A percentile compares a stretch with the other conserved stretches of the same genome.
These are phyloP conservation scores for Aspidapion aeneum DNA, from an alignment of 2,888 invertebrate genomes.

Conservation along the genomic window DNA sequence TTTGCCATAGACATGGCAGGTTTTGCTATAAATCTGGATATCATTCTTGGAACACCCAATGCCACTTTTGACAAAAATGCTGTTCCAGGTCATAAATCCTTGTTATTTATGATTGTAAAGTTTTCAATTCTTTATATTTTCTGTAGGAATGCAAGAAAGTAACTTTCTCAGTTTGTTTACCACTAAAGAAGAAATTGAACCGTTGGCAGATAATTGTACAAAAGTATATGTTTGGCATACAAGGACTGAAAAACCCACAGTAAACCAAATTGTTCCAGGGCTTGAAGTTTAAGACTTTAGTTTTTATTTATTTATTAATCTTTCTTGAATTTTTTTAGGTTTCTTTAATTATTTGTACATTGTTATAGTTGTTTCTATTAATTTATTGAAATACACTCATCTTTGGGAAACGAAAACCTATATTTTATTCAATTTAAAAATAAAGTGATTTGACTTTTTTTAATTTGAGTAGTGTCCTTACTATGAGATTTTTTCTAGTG, in stretches of 20 bases:
- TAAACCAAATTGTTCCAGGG: constrained; percentile 62
- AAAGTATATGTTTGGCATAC: constrained; percentile 99
- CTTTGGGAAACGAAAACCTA: too few species aligned
- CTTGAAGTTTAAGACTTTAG: constrained; percentile 39
- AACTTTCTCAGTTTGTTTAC: constrained; percentile 75
- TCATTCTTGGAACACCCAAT: constrained; percentile 66
- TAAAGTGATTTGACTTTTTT: too few species aligned
- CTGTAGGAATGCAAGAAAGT: constrained; percentile 71
- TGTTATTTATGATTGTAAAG: too few species aligned
- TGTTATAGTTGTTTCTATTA: too few species aligned
- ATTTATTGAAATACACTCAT: too few species aligned
- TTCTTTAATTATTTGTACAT: too few species aligned
- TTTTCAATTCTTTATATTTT: too few species aligned
- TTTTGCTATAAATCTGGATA: constrained; percentile 80
- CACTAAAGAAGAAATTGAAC: constrained; percentile 76
- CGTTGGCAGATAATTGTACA: constrained; percentile 85
- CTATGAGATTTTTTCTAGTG: too few species aligned
- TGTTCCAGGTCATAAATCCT: constrained; percentile 81
- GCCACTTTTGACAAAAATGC: constrained; percentile 82
- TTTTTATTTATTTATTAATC: too few species aligned
- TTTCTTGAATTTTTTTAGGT: too few species aligned
- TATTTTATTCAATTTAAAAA: too few species aligned
- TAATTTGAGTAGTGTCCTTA: too few species aligned
- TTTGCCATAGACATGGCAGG: constrained; percentile 99
- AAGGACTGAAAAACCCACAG: constrained; percentile 82